Evolutionary conservation across 1,140 invertebrate species (phyloP), one percentile per base, ranked within the genome.

Genomic region (Tribolium castaneum): DNA sequence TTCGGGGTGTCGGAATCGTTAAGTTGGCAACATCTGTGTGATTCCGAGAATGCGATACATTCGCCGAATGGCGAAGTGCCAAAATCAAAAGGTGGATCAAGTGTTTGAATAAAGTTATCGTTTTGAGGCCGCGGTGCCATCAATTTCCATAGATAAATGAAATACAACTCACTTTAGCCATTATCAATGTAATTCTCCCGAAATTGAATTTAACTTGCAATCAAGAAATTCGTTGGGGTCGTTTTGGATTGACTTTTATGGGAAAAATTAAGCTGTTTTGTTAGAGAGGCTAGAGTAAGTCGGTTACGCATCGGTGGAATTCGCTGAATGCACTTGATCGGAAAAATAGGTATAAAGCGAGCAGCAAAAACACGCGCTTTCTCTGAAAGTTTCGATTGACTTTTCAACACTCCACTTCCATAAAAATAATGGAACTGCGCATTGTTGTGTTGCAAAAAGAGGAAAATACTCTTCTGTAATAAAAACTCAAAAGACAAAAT

Each of bases 181-280:
- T 66, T 66, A 66, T 66, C 25, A 45, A 66, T 66, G 59, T 30
- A 66, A 66, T 66, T 66, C 45, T 66, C 59, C 59, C 14, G 30
- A 66, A 66, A 66, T 66, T 66, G 45, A 66, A 66, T 66, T 66
- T 30, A 66, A 66, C 59, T 66, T 66, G 59, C 59, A 66, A 66
- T 66, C 25, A 66, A 14, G 59, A 66, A 66, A 66, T 66, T 66
- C 45, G 59, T 66, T 66, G 59, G 59, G 45, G 14, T 66, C 4
- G 13, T 34, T 66, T 66, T 30, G 30, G 30, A 66, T 35, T 66
- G 25, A 30, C 59, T 66, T 66, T 66, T 66, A 39, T 66, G 14
- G 39, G 19, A 66, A 66, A 66, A 45, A 66, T 66, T 66, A 66
- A 66, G 59, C n/a, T 66, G 30, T 66, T 66, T 66, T 66, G 14